Conservation (phyloP, 2,113 vertebrate genomes). For the Meriones unguiculatus region DNA sequence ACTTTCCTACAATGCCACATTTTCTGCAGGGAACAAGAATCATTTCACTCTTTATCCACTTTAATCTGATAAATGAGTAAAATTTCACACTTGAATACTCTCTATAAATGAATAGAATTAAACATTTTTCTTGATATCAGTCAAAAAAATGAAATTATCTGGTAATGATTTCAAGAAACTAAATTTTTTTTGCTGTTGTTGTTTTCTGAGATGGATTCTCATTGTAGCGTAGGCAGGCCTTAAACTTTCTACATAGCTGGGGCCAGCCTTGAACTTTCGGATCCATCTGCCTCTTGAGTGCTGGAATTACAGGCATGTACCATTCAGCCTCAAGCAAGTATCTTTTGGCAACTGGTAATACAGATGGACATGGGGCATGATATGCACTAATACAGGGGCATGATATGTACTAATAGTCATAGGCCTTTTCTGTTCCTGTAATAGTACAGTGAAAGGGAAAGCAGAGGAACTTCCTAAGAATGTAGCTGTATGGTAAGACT, state of each 20-base stretch:
- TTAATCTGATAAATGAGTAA: not conserved
- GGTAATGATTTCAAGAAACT: not conserved
- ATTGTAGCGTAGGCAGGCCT: not conserved
- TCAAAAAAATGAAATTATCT: not conserved
- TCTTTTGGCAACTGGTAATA: not conserved
- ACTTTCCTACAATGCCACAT: not conserved
- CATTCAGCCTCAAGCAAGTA: not conserved
- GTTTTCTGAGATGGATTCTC: not conserved
- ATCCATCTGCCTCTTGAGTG: not conserved
- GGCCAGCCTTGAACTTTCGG: not conserved
- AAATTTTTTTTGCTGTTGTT: not conserved
- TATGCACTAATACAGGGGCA: not conserved
- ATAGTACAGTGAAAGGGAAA: not conserved
- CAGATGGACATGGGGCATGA: not conserved
- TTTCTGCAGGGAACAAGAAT: not conserved
- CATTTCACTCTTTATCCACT: not conserved
- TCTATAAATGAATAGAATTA: not conserved
- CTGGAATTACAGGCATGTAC: not conserved
- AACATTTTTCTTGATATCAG: not conserved
- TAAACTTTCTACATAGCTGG: not conserved
- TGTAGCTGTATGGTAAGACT: not conserved
- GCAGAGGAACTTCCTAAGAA: not conserved
- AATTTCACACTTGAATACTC: not conserved
- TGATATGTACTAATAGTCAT: no score
- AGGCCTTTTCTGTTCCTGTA: not conserved